Base-by-base conservation (phyloP, 2,113 vertebrate species). In the Nerophis ophidion region DNA sequence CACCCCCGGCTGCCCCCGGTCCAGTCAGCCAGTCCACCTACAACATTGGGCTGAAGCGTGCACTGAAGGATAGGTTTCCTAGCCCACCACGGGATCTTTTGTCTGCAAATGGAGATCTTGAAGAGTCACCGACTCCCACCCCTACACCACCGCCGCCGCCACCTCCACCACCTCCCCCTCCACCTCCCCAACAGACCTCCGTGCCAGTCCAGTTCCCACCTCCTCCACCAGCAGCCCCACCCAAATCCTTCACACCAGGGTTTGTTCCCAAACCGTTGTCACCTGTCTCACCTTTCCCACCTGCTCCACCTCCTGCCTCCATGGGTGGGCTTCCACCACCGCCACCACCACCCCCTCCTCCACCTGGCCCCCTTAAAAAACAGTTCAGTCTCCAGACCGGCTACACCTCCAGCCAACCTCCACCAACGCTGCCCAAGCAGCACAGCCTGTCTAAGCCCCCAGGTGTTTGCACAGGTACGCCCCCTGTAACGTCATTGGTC, bases 341-440 rank as follows among this genome's bases (percentile, higher is more conserved):
- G 0, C 76, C 89, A 0, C 72, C 90, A 0, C 76, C 84, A 1
- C 85, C 90, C 0, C 47, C 80, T 4, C 91, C 91, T 10, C 84
- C 90, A 12, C 75, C 86, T 1, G 89, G 85, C 6, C 62, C 88
- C 1, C 46, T 91, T 5, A 98, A 95, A 75, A 95, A 92, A 71
- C 93, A 91, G 75, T 82, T 91, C 0, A 87, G 81, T 38, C 81
- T 92, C 36, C 87, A 91, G 7, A 48, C 73, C 1, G 68, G 89
- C 52, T 89, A 87, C 84, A 55, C 34, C 63, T 77, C 55, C 52
- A 58, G 33, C 44, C 80, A 19, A 17, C 92, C 95, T 0, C 94
- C 94, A 0, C 90, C 93, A 0, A 93, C 91, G 0, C 70, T 96
- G 5, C 93, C 95, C 49, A 96, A 97, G 77, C 94, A 95, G 74